Conservation (phyloP, 1,140 invertebrate species). For the Calycopis cecrops region DNA sequence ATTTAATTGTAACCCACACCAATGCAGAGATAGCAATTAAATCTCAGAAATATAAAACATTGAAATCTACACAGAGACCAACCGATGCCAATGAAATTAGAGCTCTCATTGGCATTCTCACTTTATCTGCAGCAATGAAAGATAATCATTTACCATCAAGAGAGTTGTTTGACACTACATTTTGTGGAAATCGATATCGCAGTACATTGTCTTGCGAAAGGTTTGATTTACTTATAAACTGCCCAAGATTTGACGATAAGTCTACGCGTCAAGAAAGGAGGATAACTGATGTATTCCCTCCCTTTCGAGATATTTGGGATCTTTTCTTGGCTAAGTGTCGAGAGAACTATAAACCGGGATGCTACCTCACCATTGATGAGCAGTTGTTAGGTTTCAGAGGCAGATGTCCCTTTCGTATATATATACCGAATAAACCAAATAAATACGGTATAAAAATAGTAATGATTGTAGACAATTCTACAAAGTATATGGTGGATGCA, state of each 20-base stretch:
- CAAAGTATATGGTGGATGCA: slow-evolving; percentile 49
- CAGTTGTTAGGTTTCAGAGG: background rate
- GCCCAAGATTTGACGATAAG: too few species aligned
- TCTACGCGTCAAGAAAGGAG: too few species aligned
- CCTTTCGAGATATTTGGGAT: too few species aligned
- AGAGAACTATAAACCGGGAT: background rate
- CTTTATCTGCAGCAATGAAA: slow-evolving; percentile 22
- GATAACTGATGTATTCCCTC: too few species aligned
- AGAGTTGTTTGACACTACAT: slow-evolving; percentile 17
- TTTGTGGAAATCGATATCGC: slow-evolving; percentile 3
- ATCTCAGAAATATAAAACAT: too few species aligned
- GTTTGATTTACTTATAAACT: too few species aligned
- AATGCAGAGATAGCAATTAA: too few species aligned
- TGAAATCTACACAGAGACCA: background rate
- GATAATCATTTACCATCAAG: slow-evolving; percentile 25
- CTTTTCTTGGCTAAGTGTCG: too few species aligned
- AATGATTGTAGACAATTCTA: slow-evolving; percentile 36
- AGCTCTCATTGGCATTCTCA: slow-evolving; percentile 18
- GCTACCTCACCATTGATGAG: background rate
- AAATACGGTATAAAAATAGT: slow-evolving; percentile 1
- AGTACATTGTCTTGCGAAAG: too few species aligned
- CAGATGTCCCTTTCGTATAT: background rate
- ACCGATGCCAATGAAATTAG: slow-evolving; percentile 10
- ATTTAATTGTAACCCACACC: too few species aligned
- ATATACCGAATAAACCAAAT: background rate